Evolutionary conservation across 2,888 invertebrate genomes (phyloP).

Genomic region (Eubasilissa splendida): DNA sequence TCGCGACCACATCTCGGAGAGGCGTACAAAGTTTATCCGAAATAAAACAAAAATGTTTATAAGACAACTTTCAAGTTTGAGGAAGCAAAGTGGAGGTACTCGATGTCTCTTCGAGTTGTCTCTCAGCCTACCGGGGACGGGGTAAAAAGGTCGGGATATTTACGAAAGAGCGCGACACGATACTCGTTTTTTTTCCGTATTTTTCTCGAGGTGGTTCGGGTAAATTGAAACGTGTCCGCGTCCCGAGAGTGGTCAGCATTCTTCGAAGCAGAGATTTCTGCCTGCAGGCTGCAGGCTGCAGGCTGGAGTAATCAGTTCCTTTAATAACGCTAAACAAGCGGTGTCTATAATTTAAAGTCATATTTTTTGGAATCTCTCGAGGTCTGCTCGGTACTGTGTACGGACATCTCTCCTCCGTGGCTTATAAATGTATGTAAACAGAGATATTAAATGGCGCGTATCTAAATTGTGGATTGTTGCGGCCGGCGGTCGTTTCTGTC

Average conservation of each 20-base stretch:
- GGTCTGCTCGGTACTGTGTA: conserved; percentile 11
- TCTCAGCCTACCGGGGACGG: background rate
- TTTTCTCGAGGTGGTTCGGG: background rate
- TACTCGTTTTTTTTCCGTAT: background rate
- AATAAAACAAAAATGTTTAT: conserved; percentile 36
- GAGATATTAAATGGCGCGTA: conserved; percentile 32
- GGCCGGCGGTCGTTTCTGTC: conserved; percentile 9
- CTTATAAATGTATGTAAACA: conserved; percentile 28
- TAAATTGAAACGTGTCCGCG: conserved; percentile 6
- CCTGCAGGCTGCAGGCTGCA: conserved; percentile 14
- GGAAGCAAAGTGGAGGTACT: conserved; percentile 19
- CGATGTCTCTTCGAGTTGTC: conserved; percentile 25
- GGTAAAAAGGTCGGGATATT: background rate
- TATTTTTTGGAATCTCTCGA: conserved; percentile 53
- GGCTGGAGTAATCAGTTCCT: conserved; percentile 49
- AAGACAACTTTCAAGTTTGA: conserved; percentile 33
- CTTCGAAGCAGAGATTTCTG: conserved; percentile 5
- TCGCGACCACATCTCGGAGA: conserved; percentile 23
- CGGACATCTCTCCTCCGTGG: background rate
- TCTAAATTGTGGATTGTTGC: conserved; percentile 18
- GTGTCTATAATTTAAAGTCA: conserved; percentile 57
- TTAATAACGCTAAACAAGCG: conserved; percentile 57
- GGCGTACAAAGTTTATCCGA: conserved; percentile 26
- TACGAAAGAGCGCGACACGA: background rate
- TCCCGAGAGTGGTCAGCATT: conserved; percentile 16